A percentile compares a stretch with the other conserved stretches of the same genome.
Evolutionary conservation across 2,797 vertebrate genomes (phyloP).

Genomic region (Eulemur rubriventer): DNA sequence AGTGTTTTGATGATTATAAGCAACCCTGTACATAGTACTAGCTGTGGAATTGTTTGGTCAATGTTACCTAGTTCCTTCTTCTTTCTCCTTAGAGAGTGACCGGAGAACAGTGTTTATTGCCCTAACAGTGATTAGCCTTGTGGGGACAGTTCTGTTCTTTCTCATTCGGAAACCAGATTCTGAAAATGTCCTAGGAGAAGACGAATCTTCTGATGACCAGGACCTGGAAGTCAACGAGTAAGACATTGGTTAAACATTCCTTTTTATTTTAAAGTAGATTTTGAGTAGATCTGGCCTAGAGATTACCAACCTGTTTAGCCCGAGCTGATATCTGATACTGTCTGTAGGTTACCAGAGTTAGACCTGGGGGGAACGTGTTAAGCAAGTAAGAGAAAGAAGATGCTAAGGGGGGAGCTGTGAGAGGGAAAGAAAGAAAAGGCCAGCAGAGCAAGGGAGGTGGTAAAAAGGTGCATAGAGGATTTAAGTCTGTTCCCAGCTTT

Average conservation of each 20-base stretch:
- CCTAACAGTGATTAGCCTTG: conserved; percentile 96
- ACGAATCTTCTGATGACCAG: conserved; percentile 80
- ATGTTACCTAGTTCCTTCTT: background rate
- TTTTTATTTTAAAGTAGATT: background rate
- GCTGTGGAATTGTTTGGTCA: background rate
- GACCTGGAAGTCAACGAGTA: conserved; percentile 82
- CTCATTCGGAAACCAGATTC: conserved; percentile 92
- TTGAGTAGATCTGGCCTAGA: background rate
- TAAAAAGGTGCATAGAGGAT: too few relatives aligned
- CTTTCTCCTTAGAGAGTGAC: conserved; percentile 90
- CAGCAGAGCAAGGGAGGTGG: background rate
- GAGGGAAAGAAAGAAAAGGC: background rate
- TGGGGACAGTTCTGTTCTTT: conserved; percentile 97
- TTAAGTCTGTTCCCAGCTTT: background rate
- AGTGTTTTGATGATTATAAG: background rate
- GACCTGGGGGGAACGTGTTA: background rate
- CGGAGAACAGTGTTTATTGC: conserved; percentile 96
- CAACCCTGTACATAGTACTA: background rate
- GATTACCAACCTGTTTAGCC: background rate
- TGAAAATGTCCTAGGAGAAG: conserved; percentile 82
- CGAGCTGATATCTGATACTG: background rate
- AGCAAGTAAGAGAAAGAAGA: background rate
- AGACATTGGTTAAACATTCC: conserved; percentile 61
- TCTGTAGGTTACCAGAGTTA: background rate
- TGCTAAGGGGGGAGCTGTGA: background rate